Evolutionary conservation across 1,140 invertebrate species (phyloP).

Genomic region (Cotesia glomerata): DNA sequence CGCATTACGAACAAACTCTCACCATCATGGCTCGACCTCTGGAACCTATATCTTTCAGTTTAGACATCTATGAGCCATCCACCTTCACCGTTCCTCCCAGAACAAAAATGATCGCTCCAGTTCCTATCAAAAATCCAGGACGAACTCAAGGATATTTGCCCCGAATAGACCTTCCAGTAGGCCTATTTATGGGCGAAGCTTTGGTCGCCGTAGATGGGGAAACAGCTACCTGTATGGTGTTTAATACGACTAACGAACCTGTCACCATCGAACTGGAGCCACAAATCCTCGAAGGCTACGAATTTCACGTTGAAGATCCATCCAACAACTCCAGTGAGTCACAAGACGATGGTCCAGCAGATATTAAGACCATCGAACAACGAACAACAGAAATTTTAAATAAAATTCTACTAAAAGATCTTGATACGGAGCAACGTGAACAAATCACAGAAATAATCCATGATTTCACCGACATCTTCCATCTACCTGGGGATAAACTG

Average conservation of each 20-base stretch:
- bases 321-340: not conserved
- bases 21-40: not conserved
- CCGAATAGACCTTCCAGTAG: not conserved
- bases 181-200: not conserved
- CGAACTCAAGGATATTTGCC: not conserved
- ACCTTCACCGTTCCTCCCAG: not conserved
- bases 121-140: not conserved
- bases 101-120: not conserved
- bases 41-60: not conserved
- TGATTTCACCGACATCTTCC: not conserved
- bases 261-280: not conserved
- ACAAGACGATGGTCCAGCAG: no score
- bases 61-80: not conserved
- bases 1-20: not conserved
- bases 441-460: not conserved
- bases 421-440: not conserved
- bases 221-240: not conserved
- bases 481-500: constrained; percentile 6
- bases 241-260: not conserved
- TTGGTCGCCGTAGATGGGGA: not conserved
- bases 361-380: not conserved
- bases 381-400: not conserved
- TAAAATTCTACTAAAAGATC: not conserved
- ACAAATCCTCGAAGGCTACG: not conserved
- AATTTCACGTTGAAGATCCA: not conserved